Conservation (phyloP, 2,888 invertebrate genomes). For the Rhamphomyia laevipes region DNA sequence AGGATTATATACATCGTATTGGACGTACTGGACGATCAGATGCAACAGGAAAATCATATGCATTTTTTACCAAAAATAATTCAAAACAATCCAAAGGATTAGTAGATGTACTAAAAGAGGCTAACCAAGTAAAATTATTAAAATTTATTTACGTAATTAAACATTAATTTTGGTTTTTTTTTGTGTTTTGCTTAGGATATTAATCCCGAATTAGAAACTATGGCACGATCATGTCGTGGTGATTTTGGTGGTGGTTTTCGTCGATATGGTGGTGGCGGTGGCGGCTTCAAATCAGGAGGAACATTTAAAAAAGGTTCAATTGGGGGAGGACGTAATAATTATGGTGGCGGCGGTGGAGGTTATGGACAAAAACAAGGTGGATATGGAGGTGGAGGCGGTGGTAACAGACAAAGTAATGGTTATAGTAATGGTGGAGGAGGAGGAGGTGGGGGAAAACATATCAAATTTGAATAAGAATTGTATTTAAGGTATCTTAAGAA, state of each 20-base stretch:
- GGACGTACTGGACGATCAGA: conserved; percentile 84
- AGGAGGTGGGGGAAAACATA: too few species aligned
- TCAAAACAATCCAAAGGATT: conserved; percentile 79
- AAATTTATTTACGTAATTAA: neutral
- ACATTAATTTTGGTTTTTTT: conserved; percentile 1
- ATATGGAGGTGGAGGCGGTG: conserved; percentile 10
- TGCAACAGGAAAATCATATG: conserved; percentile 84
- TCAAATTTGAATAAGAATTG: too few species aligned
- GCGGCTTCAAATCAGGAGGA: conserved; percentile 32
- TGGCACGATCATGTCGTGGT: conserved; percentile 53
- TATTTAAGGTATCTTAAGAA: too few species aligned
- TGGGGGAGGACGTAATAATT: conserved; percentile 18
- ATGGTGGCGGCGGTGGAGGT: conserved; percentile 5
- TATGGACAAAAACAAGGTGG: conserved; percentile 11
- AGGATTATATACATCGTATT: conserved; percentile 93
- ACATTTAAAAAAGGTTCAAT: conserved; percentile 20
- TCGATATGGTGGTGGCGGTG: conserved; percentile 37
- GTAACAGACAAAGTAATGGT: neutral
- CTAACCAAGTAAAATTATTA: conserved; percentile 59
- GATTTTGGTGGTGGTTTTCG: conserved; percentile 48
- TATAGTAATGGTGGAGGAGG: too few species aligned
- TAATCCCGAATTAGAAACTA: conserved; percentile 72
- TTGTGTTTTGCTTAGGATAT: conserved; percentile 47
- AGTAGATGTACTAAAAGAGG: conserved; percentile 78
- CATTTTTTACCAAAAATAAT: conserved; percentile 86